These are phyloP conservation scores for Galleria mellonella DNA, from an alignment of 1,140 invertebrate genomes.

Conservation along the genomic window DNA sequence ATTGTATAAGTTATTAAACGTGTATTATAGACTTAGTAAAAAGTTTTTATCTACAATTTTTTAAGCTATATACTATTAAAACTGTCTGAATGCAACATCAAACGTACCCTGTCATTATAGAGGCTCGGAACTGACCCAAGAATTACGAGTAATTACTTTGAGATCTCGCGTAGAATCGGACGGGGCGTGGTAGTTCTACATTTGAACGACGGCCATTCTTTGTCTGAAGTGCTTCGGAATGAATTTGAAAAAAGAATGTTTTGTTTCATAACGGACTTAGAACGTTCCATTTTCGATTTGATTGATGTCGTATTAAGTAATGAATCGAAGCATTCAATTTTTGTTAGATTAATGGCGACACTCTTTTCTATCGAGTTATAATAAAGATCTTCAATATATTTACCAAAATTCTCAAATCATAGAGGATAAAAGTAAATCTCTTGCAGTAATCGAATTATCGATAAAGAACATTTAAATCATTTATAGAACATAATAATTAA, in stretches of 20 bases:
- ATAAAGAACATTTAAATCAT: too few species aligned
- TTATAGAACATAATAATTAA: too few species aligned
- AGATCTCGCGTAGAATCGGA: conserved; percentile 18
- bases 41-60: too few species aligned
- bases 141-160: conserved; percentile 46
- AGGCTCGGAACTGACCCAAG: conserved; percentile 23
- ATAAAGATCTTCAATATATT: too few species aligned
- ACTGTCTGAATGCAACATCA: conserved; percentile 23
- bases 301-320: not conserved
- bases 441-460: too few species aligned
- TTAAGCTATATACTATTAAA: not conserved
- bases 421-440: too few species aligned
- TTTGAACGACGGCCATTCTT: conserved; percentile 44
- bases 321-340: too few species aligned
- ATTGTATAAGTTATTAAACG: too few species aligned
- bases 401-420: too few species aligned
- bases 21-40: too few species aligned
- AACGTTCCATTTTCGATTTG: conserved; percentile 8
- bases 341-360: too few species aligned
- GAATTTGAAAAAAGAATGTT: conserved; percentile 26
- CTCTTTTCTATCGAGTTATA: too few species aligned
- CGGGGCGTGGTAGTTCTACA: conserved; percentile 33
- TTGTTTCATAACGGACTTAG: conserved; percentile 24
- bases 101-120: conserved; percentile 48
- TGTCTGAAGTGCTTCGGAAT: conserved; percentile 8